phyloP scores from a whole-genome alignment of 2,113 vertebrate species.

The Heterotis niloticus region DNA sequence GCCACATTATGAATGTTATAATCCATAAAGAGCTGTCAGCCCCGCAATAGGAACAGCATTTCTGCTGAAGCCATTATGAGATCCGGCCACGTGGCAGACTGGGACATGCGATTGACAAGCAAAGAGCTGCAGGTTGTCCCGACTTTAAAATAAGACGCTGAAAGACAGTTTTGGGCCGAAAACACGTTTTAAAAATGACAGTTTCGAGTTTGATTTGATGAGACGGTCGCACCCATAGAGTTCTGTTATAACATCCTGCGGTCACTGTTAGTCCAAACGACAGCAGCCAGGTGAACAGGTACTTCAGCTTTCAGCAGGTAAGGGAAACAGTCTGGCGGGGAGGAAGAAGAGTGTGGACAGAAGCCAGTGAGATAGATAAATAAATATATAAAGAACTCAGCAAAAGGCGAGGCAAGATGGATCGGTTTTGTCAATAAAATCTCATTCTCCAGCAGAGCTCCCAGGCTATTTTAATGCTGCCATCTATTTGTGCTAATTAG shows the following conservation, averaged over 20 bases:
- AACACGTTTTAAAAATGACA: no score
- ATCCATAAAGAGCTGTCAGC: no score
- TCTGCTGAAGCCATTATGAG: no score
- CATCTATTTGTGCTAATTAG: slow-evolving; percentile 51
- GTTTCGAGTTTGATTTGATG: no score
- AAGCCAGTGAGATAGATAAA: background rate
- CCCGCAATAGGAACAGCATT: no score
- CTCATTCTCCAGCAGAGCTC: slow-evolving; percentile 51
- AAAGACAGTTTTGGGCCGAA: no score
- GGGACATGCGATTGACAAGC: no score
- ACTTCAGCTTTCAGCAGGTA: slow-evolving; percentile 25
- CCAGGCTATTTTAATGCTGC: slow-evolving; percentile 40
- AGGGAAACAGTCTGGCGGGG: slow-evolving; percentile 33
- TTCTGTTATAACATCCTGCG: background rate
- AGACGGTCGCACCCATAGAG: background rate
- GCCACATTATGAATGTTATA: no score
- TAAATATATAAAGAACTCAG: background rate
- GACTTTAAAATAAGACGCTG: no score
- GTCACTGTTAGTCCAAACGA: background rate
- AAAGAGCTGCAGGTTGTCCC: no score
- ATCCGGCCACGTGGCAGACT: no score
- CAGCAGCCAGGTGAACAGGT: background rate
- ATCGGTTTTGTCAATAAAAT: slow-evolving; percentile 47
- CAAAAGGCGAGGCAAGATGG: slow-evolving; percentile 44
- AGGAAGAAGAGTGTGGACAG: background rate